Conservation (phyloP, 35 echinoderm and acorn worm genomes). For the Holothuria glaberrima region DNA sequence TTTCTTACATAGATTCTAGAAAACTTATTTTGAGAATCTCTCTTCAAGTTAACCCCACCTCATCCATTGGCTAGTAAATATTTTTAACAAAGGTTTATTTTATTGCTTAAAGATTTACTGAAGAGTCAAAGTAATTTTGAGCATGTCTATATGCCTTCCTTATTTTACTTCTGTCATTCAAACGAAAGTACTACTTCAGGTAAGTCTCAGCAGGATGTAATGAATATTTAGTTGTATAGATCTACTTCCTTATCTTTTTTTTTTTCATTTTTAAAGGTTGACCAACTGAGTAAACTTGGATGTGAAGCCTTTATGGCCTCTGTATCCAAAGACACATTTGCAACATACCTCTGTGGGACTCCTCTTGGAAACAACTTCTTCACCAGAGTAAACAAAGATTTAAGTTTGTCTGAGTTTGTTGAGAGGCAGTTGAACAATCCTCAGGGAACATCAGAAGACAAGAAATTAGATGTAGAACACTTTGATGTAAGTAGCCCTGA, state of each 20-base stretch:
- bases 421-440: conserved; percentile 23
- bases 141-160: too few species aligned
- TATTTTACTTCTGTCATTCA: too few species aligned
- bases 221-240: too few species aligned
- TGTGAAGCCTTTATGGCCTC: conserved; percentile 80
- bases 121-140: too few species aligned
- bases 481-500: neutral
- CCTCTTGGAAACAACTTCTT: conserved; percentile 77
- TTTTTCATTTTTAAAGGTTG: conserved; percentile 48
- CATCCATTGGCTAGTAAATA: too few species aligned
- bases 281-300: conserved; percentile 71
- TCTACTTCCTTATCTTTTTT: neutral
- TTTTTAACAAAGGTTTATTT: too few species aligned
- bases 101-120: too few species aligned
- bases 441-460: neutral
- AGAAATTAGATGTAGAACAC: neutral
- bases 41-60: too few species aligned
- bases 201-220: too few species aligned
- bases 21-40: too few species aligned
- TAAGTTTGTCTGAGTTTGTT: conserved; percentile 72
- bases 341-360: conserved; percentile 81
- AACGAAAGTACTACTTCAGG: too few species aligned
- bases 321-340: conserved; percentile 67
- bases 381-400: conserved; percentile 75
- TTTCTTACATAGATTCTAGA: too few species aligned